Base-by-base conservation (phyloP, 2,113 vertebrate genomes). In the Pelecanus crispus region DNA sequence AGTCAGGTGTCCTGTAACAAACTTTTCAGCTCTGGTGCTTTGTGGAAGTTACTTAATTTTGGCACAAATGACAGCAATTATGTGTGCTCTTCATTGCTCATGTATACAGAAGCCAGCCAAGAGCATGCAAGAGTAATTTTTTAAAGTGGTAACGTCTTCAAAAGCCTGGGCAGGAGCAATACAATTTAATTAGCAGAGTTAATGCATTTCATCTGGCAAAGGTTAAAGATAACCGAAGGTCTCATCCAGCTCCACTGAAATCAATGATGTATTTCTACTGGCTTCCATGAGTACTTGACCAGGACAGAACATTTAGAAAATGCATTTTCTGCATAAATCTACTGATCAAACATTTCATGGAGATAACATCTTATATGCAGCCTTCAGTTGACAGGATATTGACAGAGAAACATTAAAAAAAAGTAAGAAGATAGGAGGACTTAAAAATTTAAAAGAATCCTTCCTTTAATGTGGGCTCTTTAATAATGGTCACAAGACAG, bases 81-180 rank as follows among this genome's bases (percentile, higher is more conserved):
- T 49, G 34, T 45, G 17, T 1, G 4, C 49, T 72, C 53, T 61
- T 56, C n/a, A 68, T 61, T 90, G 66, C 70, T 77, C 49, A 32
- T 4, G 6, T 66, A 67, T 20, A 68, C 10, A 75, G 40, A 85
- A 79, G 44, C 32, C 56, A 90, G 44, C 25, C 56, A 87, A 88
- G 31, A 91, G 44, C 70, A 87, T 17, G 17, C 16, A 79, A 81
- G 38, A 86, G 22, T 73, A 84, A 83, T 53, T 93, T 89, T 55
- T 81, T 78, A 18, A 89, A 95, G 86, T 67, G 68, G 87, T 84
- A 44, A 91, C 89, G 90, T 88, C 74, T 90, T 91, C 81, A 86
- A 92, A 95, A 92, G 62, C 25, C 52, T 67, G 45, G 29, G 42
- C 56, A 91, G 53, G 44, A 92, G 66, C 61, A 91, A 66, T 19